These are phyloP conservation scores for Epizoanthus scotinus DNA, from an alignment of 92 coral and sea anemone genomes.

Conservation along the genomic window DNA sequence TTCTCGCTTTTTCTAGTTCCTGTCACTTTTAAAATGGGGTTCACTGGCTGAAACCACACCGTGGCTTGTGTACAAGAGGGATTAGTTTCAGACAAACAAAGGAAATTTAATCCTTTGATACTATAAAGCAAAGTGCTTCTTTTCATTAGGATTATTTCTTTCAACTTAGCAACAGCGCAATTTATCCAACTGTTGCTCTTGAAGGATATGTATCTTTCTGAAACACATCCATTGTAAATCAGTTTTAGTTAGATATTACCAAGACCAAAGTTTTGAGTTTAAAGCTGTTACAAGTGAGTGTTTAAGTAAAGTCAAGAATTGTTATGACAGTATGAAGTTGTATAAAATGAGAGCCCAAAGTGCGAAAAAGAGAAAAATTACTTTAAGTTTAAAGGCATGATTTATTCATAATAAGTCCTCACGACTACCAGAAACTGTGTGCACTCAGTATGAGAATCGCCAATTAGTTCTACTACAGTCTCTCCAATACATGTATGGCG, in stretches of 20 bases:
- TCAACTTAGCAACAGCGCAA: conserved; percentile 40
- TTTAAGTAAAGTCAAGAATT: neutral
- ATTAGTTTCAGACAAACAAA: conserved; percentile 1
- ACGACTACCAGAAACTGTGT: neutral
- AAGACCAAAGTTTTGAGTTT: neutral
- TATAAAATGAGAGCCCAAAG: neutral
- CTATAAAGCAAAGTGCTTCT: conserved; percentile 7
- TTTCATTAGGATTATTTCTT: neutral
- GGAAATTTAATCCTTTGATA: neutral
- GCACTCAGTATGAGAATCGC: neutral
- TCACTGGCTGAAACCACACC: neutral
- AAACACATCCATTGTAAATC: neutral
- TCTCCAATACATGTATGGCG: neutral
- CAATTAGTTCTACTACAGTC: neutral
- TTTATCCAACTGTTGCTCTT: conserved; percentile 20
- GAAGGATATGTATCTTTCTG: conserved; percentile 2
- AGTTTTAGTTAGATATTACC: neutral
- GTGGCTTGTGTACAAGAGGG: conserved; percentile 7
- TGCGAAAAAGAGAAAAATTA: neutral
- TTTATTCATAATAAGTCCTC: conserved; percentile 7
- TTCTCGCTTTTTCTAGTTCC: neutral
- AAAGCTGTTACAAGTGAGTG: neutral
- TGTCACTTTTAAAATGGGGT: conserved; percentile 1
- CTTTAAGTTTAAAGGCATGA: neutral
- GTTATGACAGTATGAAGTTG: neutral